Evolutionary conservation across 2,113 vertebrate genomes (phyloP).

Genomic region (Melanerpes formicivorus): DNA sequence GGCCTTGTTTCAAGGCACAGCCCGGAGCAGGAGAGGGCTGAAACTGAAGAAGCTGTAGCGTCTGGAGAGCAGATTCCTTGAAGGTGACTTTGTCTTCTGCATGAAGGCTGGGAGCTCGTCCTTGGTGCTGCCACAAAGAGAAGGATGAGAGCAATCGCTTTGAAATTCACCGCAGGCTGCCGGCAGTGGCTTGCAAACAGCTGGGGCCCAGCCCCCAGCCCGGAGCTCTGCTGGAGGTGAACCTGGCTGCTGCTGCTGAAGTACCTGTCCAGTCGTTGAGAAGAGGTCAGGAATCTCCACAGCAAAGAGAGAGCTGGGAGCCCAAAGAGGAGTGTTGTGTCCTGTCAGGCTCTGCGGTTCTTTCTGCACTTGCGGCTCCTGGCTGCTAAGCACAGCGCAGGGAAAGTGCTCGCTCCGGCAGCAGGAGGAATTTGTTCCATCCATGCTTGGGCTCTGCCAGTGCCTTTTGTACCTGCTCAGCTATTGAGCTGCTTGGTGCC

Average conservation of each 20-base stretch:
- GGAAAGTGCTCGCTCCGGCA: neutral
- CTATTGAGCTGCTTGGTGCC: neutral
- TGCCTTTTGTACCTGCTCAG: neutral
- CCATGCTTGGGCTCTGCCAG: neutral
- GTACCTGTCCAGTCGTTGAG: neutral
- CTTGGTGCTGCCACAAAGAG: neutral
- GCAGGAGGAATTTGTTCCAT: neutral
- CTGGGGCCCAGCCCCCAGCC: neutral
- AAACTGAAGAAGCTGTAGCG: neutral
- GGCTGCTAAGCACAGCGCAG: neutral
- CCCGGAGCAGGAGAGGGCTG: neutral
- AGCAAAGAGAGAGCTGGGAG: neutral
- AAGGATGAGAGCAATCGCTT: neutral
- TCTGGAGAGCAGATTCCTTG: neutral
- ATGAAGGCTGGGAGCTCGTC: neutral
- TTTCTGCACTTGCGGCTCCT: neutral
- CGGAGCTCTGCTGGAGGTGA: neutral
- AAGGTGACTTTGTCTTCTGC: neutral
- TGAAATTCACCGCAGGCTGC: neutral
- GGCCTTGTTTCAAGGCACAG: neutral
- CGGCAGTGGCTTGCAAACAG: neutral
- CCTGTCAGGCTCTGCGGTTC: neutral
- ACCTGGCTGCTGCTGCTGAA: neutral
- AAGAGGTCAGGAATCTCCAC: neutral
- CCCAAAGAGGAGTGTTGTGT: neutral